phyloP scores from a whole-genome alignment of 2,888 invertebrate genomes.

The Lobophora halterata region DNA sequence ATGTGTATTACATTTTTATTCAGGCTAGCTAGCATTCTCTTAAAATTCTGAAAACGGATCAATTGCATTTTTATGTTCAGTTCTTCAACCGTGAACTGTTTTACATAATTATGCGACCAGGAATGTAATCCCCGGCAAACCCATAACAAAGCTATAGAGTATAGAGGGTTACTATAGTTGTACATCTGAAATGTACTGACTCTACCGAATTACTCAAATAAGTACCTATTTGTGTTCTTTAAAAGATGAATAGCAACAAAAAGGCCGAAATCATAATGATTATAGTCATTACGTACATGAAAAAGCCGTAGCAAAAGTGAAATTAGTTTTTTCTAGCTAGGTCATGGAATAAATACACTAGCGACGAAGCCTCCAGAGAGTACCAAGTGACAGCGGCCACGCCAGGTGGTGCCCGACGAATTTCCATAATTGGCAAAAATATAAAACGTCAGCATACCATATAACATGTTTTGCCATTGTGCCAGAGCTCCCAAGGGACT shows the following conservation, averaged over 20 bases:
- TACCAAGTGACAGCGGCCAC: slow-evolving; percentile 32
- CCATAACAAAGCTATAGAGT: slow-evolving; percentile 6
- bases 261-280: no score
- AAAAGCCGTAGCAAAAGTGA: slow-evolving; percentile 44
- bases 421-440: slow-evolving; percentile 69
- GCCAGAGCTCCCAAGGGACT: slow-evolving; percentile 63
- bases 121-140: slow-evolving; percentile 44
- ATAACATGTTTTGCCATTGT: slow-evolving; percentile 68
- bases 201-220: no score
- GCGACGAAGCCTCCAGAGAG: slow-evolving; percentile 32
- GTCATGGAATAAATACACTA: slow-evolving; percentile 46
- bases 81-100: slow-evolving; percentile 19
- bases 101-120: slow-evolving; percentile 31
- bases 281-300: slow-evolving; percentile 17
- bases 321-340: slow-evolving; percentile 58
- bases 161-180: no score
- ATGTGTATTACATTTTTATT: slow-evolving; percentile 23
- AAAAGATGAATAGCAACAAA: no score
- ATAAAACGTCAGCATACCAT: slow-evolving; percentile 59
- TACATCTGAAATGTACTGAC: no score
- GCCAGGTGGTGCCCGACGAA: slow-evolving; percentile 62
- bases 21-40: slow-evolving; percentile 16
- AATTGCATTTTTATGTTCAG: slow-evolving; percentile 22
- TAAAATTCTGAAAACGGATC: slow-evolving; percentile 14
- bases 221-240: no score